Evolutionary conservation across 2,113 vertebrate genomes (phyloP), one percentile per base, ranked within the genome.

Genomic region (Hemichromis elongatus): DNA sequence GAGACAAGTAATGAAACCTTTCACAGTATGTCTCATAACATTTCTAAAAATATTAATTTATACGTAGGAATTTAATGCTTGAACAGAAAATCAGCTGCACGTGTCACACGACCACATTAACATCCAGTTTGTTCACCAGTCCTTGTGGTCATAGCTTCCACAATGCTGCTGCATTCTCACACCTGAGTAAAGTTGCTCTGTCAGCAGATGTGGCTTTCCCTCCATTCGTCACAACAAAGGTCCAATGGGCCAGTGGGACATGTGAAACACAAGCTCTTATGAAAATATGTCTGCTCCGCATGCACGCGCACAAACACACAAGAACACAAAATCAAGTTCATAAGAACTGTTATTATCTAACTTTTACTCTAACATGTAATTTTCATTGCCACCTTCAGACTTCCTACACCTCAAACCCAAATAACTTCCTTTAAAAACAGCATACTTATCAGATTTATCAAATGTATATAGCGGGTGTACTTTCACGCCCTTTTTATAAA

Each of bases 191-290:
- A 87, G 68, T 59, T 85, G 88, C 79, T 53, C 30, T 19, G 77
- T 94, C 88, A 92, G 88, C 82, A 90, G 79, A 28, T 26, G 40
- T 9, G 18, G 86, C 54, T 86, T 50, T 75, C 24, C 26, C 40
- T 84, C 42, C 16, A 4, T 45, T 80, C 14, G 9, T 88, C 81
- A 73, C 55, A 83, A 79, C 83, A 87, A 86, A 53, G 16, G 42
- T 88, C 77, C 78, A 57, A 10, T 18, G 6, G 81, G 78, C 21
- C 54, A 63, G 63, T 66, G 33, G 79, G 47, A 84, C 81, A 81
- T 47, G 40, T 91, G 91, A 90, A 92, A 92, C 54, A 57, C 75
- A 83, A 92, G 84, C 88, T 30, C 55, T 30, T 73, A 26, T 57
- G 26, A 52, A 83, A 80, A 86, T 53, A 59, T 57, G 33, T 78